phyloP scores from a whole-genome alignment of 30 jellyfish, hydroid and myxozoan genomes.

The Aurelia sp. region DNA sequence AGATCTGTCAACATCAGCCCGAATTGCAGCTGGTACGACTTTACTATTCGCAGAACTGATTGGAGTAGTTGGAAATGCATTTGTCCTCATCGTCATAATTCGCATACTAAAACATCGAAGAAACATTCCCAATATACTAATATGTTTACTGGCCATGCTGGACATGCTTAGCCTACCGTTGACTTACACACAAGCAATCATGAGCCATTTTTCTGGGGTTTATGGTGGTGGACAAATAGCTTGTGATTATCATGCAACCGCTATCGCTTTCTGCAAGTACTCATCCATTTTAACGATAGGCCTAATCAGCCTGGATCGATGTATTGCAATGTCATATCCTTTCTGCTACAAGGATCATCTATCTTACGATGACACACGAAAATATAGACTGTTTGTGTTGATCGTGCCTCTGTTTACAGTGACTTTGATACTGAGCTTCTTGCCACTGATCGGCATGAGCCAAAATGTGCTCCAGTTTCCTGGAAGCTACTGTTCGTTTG shows the following conservation, averaged over 20 bases:
- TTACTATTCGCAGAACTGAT: slow-evolving; percentile 54
- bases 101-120: slow-evolving; percentile 57
- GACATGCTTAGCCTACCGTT: slow-evolving; percentile 57
- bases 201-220: slow-evolving; percentile 47
- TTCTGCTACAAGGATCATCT: slow-evolving; percentile 81
- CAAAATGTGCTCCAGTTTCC: slow-evolving; percentile 85
- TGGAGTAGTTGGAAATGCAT: slow-evolving; percentile 82
- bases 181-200: slow-evolving; percentile 76
- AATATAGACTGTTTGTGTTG: slow-evolving; percentile 9
- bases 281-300: slow-evolving; percentile 45
- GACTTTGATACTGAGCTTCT: slow-evolving; percentile 21
- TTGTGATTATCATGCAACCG: slow-evolving; percentile 78
- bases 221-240: slow-evolving; percentile 77
- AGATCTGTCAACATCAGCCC: slow-evolving; percentile 32
- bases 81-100: slow-evolving; percentile 50
- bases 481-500: slow-evolving; percentile 83
- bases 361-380: slow-evolving; percentile 49
- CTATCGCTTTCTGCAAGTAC: slow-evolving; percentile 62
- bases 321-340: slow-evolving; percentile 80
- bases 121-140: slow-evolving; percentile 81
- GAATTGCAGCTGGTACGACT: slow-evolving; percentile 75
- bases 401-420: slow-evolving; percentile 1
- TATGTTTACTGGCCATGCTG: slow-evolving; percentile 34
- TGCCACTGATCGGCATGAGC: slow-evolving; percentile 72
- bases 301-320: slow-evolving; percentile 77